Evolutionary conservation across 2,888 invertebrate species (phyloP).

Genomic region (Autographa gamma): DNA sequence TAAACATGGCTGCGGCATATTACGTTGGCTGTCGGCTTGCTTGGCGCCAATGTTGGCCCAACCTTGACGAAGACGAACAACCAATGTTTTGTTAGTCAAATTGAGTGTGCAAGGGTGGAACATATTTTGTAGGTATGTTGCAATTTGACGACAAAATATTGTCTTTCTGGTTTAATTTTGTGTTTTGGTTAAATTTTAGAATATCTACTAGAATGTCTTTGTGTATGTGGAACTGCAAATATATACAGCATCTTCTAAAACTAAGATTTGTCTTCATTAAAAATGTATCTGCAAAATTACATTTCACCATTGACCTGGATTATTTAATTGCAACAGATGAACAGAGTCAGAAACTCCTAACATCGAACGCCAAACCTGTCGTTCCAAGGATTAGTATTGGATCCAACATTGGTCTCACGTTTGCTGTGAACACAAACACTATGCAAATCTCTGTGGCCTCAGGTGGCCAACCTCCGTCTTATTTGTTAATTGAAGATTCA

Average conservation of each 20-base stretch:
- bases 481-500: constrained; percentile 49
- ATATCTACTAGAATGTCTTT: too few species aligned
- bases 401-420: constrained; percentile 32
- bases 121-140: constrained; percentile 16
- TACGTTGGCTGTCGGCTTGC: constrained; percentile 31
- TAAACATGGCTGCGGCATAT: constrained; percentile 55
- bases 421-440: constrained; percentile 25
- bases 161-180: neutral
- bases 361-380: neutral
- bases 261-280: neutral
- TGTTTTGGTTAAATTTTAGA: too few species aligned
- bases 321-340: neutral
- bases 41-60: constrained; percentile 49
- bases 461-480: constrained; percentile 43
- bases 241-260: neutral
- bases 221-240: too few species aligned
- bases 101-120: constrained; percentile 41
- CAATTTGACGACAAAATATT: neutral
- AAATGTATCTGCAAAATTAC: neutral
- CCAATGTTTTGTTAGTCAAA: constrained; percentile 52
- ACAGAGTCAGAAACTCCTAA: neutral
- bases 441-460: constrained; percentile 43
- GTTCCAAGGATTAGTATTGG: neutral
- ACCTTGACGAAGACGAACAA: constrained; percentile 18
- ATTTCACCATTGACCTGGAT: neutral